Evolutionary conservation across 2,113 vertebrate species (phyloP), one percentile per base, ranked within the genome.

Genomic region (Mohoua ochrocephala): DNA sequence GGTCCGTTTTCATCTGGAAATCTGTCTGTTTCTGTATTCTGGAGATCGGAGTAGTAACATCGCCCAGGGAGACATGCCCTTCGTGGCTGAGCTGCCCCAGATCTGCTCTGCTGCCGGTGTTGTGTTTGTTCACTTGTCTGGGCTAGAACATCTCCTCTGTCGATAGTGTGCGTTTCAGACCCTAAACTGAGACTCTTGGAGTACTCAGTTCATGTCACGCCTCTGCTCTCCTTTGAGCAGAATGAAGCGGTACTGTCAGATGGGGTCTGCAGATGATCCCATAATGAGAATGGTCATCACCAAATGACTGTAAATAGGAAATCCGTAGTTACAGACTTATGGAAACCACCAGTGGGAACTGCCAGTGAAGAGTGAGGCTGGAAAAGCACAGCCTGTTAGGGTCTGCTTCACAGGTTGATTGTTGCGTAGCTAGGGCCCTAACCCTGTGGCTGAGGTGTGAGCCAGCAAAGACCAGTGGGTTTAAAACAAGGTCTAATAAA

Each of bases 41-140:
- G 26, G 23, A 37, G 39, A 59, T 45, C 21, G 45, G 9, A 63
- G 26, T 27, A 59, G 35, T 26, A 68, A 28, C n/a, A 13, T 19
- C 22, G 45, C 7, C 10, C 2, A 50, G 12, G 3, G 2, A 13
- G 3, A n/a, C 9, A 9, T 30, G 6, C 4, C 3, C 4, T 45
- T 67, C 57, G 13, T 2, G 5, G 10, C 13, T 59, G 52, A 84
- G 44, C 35, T 76, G 42, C 8, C 15, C 30, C 53, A 18, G 1
- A 18, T 27, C n/a, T 67, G 12, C 31, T 44, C 8, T 26, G 10
- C 33, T 47, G 24, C 37, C 9, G 1, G 47, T n/a, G 56, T 47
- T 18, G 12, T 22, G 7, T 30, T 50, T 52, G 41, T 30, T 83
- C 45, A 21, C 16, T 27, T 41, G 4, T 39, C 47, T 59, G 6